These are phyloP conservation scores for Pandemis corylana DNA, from an alignment of 2,888 invertebrate genomes.

Conservation along the genomic window DNA sequence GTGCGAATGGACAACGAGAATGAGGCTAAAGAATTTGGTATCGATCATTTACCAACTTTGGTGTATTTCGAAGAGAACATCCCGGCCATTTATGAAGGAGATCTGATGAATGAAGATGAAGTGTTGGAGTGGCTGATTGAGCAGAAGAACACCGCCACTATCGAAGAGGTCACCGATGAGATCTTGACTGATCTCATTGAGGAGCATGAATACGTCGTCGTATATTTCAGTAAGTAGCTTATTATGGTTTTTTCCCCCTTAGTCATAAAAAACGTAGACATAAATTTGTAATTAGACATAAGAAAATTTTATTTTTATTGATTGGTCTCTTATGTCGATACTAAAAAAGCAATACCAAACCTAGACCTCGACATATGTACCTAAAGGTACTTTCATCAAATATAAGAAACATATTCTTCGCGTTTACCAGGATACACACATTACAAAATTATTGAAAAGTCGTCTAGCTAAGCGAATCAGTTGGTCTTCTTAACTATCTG, in stretches of 20 bases:
- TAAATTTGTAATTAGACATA: too few relatives aligned
- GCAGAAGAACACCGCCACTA: slow-evolving; percentile 95
- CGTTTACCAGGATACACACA: too few relatives aligned
- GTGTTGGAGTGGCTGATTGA: slow-evolving; percentile 95
- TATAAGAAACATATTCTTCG: too few relatives aligned
- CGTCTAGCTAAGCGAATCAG: too few relatives aligned
- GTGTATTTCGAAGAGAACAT: slow-evolving; percentile 97
- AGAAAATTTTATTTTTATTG: too few relatives aligned
- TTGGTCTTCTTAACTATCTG: too few relatives aligned
- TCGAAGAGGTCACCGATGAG: slow-evolving; percentile 97
- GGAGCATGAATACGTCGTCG: slow-evolving; percentile 97
- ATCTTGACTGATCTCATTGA: slow-evolving; percentile 93
- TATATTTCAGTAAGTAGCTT: slow-evolving; percentile 91
- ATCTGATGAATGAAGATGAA: slow-evolving; percentile 95
- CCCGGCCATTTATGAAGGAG: slow-evolving; percentile 96
- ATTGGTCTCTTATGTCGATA: too few relatives aligned
- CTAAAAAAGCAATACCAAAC: too few relatives aligned
- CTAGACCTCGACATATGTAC: too few relatives aligned
- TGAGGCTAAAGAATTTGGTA: slow-evolving; percentile 95
- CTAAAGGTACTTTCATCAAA: too few relatives aligned
- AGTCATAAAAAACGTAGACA: neutral
- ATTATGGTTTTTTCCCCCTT: neutral
- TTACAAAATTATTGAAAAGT: too few relatives aligned
- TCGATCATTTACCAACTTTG: slow-evolving; percentile 93
- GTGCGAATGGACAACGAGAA: slow-evolving; percentile 95